phyloP scores from a whole-genome alignment of 2,888 invertebrate genomes.

The Rhagophthalmus giganteus region DNA sequence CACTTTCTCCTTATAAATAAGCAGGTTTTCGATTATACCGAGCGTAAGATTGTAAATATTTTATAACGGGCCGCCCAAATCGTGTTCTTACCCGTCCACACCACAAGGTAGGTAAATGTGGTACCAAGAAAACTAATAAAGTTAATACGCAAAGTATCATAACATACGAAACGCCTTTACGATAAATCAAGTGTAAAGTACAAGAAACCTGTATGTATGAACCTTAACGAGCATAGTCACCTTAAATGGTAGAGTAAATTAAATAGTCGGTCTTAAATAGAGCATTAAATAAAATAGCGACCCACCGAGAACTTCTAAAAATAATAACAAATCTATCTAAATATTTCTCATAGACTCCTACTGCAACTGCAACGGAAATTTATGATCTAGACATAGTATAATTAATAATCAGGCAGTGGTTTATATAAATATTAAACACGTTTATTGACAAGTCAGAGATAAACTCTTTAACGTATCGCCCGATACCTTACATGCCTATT shows the following conservation, averaged over 20 bases:
- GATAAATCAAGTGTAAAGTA: slow-evolving; percentile 15
- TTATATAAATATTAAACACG: background rate
- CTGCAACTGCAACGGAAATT: background rate
- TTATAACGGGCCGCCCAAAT: slow-evolving; percentile 46
- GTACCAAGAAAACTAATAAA: slow-evolving; percentile 33
- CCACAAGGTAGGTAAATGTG: slow-evolving; percentile 38
- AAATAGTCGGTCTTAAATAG: slow-evolving; percentile 9
- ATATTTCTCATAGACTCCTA: background rate
- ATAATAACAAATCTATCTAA: background rate
- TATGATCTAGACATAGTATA: background rate
- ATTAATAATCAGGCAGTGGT: background rate
- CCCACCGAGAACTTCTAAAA: background rate
- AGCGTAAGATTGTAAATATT: slow-evolving; percentile 44
- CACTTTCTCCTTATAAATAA: slow-evolving; percentile 27
- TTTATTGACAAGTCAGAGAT: background rate
- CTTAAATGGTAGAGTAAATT: slow-evolving; percentile 18
- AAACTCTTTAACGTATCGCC: background rate
- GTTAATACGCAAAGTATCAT: slow-evolving; percentile 36
- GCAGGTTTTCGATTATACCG: slow-evolving; percentile 25
- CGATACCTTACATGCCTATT: background rate
- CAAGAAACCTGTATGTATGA: background rate
- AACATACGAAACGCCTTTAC: slow-evolving; percentile 12
- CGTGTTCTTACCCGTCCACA: slow-evolving; percentile 42
- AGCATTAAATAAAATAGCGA: slow-evolving; percentile 10
- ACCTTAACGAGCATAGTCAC: background rate